A percentile compares a stretch with the other conserved stretches of the same genome.
These are phyloP conservation scores for Sceliomorpha sp. DNA, from an alignment of 2,888 invertebrate genomes.

Conservation along the genomic window DNA sequence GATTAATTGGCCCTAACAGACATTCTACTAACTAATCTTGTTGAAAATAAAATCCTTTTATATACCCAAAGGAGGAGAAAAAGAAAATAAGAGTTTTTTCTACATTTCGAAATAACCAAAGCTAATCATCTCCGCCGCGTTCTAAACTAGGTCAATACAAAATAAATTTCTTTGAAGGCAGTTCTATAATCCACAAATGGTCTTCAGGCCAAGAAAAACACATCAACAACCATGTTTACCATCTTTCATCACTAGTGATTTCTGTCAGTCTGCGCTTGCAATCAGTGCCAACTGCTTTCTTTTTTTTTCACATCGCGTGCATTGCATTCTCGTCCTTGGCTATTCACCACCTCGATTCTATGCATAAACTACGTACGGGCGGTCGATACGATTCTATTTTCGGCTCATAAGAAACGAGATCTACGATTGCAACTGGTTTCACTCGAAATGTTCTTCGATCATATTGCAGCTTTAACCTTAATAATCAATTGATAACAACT, in stretches of 20 bases:
- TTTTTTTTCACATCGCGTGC: conserved; percentile 1
- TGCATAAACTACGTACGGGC: conserved; percentile 59
- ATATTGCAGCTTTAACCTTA: conserved; percentile 51
- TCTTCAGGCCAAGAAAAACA: too few species aligned
- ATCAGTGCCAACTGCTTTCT: conserved; percentile 17
- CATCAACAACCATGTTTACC: too few species aligned
- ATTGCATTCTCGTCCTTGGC: conserved; percentile 10
- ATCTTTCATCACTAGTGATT: not conserved
- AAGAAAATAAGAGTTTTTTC: too few species aligned
- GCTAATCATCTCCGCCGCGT: too few species aligned
- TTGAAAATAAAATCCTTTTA: too few species aligned
- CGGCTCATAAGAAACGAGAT: conserved; percentile 44
- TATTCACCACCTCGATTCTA: conserved; percentile 16
- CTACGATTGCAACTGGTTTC: conserved; percentile 56
- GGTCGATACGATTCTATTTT: conserved; percentile 66
- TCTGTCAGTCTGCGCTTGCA: not conserved
- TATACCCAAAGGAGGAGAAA: too few species aligned
- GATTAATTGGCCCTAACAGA: too few species aligned
- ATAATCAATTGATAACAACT: conserved; percentile 43
- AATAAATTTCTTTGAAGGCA: too few species aligned
- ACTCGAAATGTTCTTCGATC: conserved; percentile 58
- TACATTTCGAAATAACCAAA: too few species aligned
- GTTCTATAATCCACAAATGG: too few species aligned
- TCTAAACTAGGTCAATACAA: too few species aligned
- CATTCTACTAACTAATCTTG: too few species aligned